Percentiles rank a stretch among this genome's conserved stretches.
These are phyloP conservation scores for Teleogryllus oceanicus DNA, from an alignment of 2,888 invertebrate genomes.

Conservation along the genomic window DNA sequence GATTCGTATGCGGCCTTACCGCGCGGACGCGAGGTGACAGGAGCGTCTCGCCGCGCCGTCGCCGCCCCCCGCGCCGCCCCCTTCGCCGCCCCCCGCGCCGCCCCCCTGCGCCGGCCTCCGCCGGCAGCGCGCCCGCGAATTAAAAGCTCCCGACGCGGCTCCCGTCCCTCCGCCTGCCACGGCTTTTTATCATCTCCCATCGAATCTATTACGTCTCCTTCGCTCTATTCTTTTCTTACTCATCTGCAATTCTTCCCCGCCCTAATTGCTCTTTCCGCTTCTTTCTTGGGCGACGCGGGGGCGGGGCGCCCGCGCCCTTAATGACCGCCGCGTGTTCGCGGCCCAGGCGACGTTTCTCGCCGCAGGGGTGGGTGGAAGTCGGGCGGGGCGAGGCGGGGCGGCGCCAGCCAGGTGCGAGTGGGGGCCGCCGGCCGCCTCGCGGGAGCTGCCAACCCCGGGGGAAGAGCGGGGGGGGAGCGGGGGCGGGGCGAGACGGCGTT, in stretches of 20 bases:
- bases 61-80: too few species aligned
- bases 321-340: conserved; percentile 18
- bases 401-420: background rate
- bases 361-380: background rate
- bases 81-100: too few species aligned
- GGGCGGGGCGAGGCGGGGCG: background rate
- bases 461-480: too few species aligned
- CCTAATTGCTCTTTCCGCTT: conserved; percentile 18
- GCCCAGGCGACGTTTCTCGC: background rate
- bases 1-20: background rate
- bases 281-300: background rate
- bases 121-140: background rate
- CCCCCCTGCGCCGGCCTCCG: too few species aligned
- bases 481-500: background rate
- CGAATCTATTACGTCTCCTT: background rate
- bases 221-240: background rate
- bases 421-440: background rate
- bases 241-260: conserved; percentile 6
- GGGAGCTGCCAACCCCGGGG: background rate
- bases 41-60: background rate
- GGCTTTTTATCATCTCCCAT: conserved; percentile 2
- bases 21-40: background rate
- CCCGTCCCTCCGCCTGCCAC: background rate
- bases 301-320: background rate
- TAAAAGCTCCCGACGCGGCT: background rate